Evolutionary conservation across 2,113 vertebrate genomes (phyloP), one percentile per base, ranked within the genome.

Genomic region (Microcebus ravelobensis): DNA sequence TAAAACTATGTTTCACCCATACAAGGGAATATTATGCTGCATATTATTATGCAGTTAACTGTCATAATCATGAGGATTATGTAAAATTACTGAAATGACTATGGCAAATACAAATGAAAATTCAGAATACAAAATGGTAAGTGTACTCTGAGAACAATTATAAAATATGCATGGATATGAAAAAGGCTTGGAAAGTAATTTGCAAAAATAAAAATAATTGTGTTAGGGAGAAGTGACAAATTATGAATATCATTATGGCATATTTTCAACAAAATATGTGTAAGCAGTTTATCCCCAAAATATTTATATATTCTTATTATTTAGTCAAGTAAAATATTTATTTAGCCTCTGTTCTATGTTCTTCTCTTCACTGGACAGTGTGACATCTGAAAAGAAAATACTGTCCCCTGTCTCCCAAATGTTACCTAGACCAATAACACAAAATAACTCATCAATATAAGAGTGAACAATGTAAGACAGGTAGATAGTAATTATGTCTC

Each of bases 141-240:
- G 12, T 77, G 25, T 59, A 52, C 36, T 79, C 17, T 11, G 45
- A 55, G 27, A 90, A 77, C 15, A 68, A 45, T 34, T 81, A 59
- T 90, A 73, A 59, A 48, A 87, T 48, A 68, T 45, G 17, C 21
- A 83, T 25, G 10, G 50, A 36, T 48, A 15, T 77, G 20, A 42
- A 81, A 87, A 86, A 73, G 14, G 3, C 14, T n/a, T 79, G 68
- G 29, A 86, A 82, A 23, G 61, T 65, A 81, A 96, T 87, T 92
- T 95, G 45, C 52, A 83, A 94, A 94, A 93, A 31, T 39, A 84
- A 57, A 84, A 84, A 68, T 63, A 68, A 74, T 59, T 65, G 34
- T 88, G 48, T 84, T 83, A 94, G 52, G 39, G 59, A 86, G 31
- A 91, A 80, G 20, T 88, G 45, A 92, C 52, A 91, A 96, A 57